Percentiles rank a stretch among this genome's conserved stretches.
Evolutionary conservation across 2,797 vertebrate genomes (phyloP).

Genomic region (Rousettus madagascariensis): DNA sequence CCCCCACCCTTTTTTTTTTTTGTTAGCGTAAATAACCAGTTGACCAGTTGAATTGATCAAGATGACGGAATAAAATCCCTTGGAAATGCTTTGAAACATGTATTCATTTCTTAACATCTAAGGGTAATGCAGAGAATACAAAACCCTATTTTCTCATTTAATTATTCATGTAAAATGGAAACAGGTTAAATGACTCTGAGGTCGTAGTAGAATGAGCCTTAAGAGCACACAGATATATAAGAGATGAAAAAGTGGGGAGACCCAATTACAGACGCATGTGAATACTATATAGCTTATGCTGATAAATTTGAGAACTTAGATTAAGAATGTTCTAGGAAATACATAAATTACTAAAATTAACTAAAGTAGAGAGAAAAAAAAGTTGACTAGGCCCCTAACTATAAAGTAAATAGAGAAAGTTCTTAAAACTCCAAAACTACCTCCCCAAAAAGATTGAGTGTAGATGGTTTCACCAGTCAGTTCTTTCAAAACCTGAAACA

Average conservation of each 20-base stretch:
- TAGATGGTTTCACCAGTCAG: too few relatives aligned
- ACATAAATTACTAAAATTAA: not conserved
- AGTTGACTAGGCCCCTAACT: not conserved
- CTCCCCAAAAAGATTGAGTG: not conserved
- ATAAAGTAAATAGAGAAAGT: not conserved
- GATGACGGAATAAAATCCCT: not conserved
- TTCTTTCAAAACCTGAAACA: too few relatives aligned
- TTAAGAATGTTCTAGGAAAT: not conserved
- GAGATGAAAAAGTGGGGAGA: not conserved
- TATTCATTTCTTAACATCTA: not conserved
- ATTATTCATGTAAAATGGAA: constrained; percentile 26
- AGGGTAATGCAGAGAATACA: constrained; percentile 14
- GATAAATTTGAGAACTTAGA: constrained; percentile 28
- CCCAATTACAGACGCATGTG: not conserved
- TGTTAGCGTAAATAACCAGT: not conserved
- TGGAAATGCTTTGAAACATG: constrained; percentile 36
- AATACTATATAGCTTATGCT: not conserved
- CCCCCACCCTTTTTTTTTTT: not conserved
- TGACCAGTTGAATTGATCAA: not conserved
- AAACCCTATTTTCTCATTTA: constrained; percentile 3
- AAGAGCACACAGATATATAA: not conserved
- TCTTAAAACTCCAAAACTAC: not conserved
- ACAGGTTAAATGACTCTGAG: not conserved
- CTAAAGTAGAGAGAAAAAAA: constrained; percentile 11
- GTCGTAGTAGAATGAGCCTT: not conserved